Evolutionary conservation across 2,113 vertebrate genomes (phyloP), one percentile per base, ranked within the genome.

Genomic region (Rhea americana): DNA sequence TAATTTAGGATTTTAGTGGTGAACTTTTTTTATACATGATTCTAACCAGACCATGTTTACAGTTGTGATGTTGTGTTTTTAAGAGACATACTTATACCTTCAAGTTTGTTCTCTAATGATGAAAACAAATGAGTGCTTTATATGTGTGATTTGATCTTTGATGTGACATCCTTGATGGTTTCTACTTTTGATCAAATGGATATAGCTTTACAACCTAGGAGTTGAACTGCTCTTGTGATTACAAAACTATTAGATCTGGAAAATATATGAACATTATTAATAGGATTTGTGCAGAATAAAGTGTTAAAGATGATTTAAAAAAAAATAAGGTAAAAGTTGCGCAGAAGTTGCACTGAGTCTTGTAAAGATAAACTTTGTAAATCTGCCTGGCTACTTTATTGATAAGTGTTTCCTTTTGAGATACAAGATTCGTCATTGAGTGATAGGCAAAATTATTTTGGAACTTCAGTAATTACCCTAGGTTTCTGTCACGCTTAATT

Each of bases 181-280:
- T 77, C 20, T 55, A 1, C n/a, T 22, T 73, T 82, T 6, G 8
- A 15, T 58, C 37, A 58, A 62, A 63, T 80, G 76, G 37, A 9
- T 19, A 35, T 63, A 55, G 17, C n/a, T 65, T 45, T 65, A 28
- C 19, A 47, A 2, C 48, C 48, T 45, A 6, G 0, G 0, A 86
- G 37, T 19, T 83, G 41, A 39, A 51, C 26, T 76, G n/a, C 53
- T 83, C 76, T 22, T 7, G 5, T 77, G 19, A 30, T 59, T 80
- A 21, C 11, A 77, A 43, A 76, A 26, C 53, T 28, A 14, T 24
- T 72, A n/a, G 43, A 35, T 50, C 11, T 37, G 11, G 41, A 55
- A 35, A 35, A 35, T 35, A 35, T 35, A 35, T 35, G 35, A 35
- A 35, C 35, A 35, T 35, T 35, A 8, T n/a, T 79, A 71, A 62